These are phyloP conservation scores for Marasmarcha lunaedactyla DNA, from an alignment of 2,888 invertebrate species.

Conservation along the genomic window DNA sequence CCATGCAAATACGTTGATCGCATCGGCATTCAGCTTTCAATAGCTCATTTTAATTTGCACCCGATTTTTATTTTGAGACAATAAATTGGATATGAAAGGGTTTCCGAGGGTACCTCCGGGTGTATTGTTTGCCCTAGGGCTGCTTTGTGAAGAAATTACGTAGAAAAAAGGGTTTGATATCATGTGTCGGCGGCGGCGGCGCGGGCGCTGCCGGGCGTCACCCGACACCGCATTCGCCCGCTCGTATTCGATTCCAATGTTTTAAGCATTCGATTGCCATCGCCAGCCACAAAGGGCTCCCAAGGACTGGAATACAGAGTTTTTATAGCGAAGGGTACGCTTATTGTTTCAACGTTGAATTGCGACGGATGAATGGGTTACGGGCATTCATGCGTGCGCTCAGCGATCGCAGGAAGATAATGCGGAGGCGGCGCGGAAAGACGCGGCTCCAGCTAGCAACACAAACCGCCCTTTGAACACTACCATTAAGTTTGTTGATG, in stretches of 20 bases:
- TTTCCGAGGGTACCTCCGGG: constrained; percentile 67
- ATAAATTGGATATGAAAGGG: constrained; percentile 63
- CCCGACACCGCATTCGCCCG: constrained; percentile 37
- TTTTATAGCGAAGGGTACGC: constrained; percentile 57
- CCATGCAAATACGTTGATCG: too few relatives aligned
- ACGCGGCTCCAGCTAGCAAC: neutral
- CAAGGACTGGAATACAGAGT: constrained; percentile 46
- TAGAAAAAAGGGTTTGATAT: constrained; percentile 65
- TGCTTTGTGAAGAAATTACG: constrained; percentile 63
- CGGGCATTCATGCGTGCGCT: constrained; percentile 49
- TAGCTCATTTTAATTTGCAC: constrained; percentile 65
- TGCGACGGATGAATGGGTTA: constrained; percentile 55
- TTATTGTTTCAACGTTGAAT: constrained; percentile 64
- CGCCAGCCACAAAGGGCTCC: constrained; percentile 59
- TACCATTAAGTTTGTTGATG: neutral
- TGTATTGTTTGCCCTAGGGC: constrained; percentile 65
- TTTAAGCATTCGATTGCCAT: constrained; percentile 69
- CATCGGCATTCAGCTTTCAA: constrained; percentile 31
- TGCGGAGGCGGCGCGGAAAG: constrained; percentile 47
- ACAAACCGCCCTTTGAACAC: constrained; percentile 46
- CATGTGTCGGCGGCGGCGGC: constrained; percentile 50
- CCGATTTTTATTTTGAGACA: constrained; percentile 67
- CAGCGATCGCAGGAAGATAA: constrained; percentile 60
- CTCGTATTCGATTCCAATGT: constrained; percentile 62
- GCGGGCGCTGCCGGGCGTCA: constrained; percentile 35